These are phyloP conservation scores for Mastigias papua DNA, from an alignment of 30 jellyfish, hydroid and myxozoan genomes.

Conservation along the genomic window DNA sequence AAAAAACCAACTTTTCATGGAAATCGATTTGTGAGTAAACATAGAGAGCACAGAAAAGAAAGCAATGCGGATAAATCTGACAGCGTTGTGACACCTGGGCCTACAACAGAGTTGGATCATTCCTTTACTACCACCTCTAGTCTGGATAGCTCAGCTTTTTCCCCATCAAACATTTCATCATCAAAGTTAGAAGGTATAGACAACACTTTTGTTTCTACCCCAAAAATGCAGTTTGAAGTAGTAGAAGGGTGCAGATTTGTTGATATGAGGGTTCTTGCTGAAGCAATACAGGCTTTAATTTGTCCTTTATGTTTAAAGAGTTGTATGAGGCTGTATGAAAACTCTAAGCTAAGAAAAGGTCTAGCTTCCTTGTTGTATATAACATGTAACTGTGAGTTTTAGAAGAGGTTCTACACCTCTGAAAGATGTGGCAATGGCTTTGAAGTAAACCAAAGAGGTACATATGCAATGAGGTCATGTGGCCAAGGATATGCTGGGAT, in stretches of 20 bases:
- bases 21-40: neutral
- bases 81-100: neutral
- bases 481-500: constrained; percentile 24
- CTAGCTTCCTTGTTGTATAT: neutral
- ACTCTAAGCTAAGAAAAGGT: neutral
- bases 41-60: neutral
- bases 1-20: neutral
- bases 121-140: neutral
- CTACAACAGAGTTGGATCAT: neutral
- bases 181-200: neutral
- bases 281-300: neutral
- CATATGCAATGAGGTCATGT: constrained; percentile 17
- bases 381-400: neutral
- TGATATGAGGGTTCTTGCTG: neutral
- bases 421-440: constrained; percentile 7
- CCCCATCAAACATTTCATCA: neutral
- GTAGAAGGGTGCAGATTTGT: neutral
- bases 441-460: neutral
- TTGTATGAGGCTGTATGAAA: neutral
- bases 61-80: neutral
- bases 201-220: neutral
- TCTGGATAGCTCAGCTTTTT: neutral
- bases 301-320: neutral
- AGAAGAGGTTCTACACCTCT: neutral
- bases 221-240: neutral